These are phyloP conservation scores for Musca domestica DNA, from an alignment of 1,140 invertebrate genomes.

Conservation along the genomic window DNA sequence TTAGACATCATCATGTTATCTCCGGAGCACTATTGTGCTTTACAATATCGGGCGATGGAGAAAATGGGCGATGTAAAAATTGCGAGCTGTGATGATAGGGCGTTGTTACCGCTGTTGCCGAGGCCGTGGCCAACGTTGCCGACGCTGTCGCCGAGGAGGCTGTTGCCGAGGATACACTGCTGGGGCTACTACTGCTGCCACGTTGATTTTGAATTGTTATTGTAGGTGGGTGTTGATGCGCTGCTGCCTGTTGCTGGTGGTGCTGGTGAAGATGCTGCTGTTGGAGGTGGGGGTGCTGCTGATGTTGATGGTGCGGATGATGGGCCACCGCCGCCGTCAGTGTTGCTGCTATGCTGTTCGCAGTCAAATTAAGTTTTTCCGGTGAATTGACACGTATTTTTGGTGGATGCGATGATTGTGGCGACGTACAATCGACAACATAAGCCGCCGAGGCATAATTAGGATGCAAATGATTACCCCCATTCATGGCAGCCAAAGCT, in stretches of 20 bases:
- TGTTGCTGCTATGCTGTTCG: constrained; percentile 36
- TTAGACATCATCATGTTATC: constrained; percentile 55
- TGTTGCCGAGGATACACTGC: constrained; percentile 28
- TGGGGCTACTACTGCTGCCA: constrained; percentile 42
- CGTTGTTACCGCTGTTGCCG: constrained; percentile 19
- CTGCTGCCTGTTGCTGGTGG: constrained; percentile 36
- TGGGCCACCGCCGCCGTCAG: constrained; percentile 33
- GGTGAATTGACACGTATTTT: constrained; percentile 57
- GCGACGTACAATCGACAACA: constrained; percentile 45
- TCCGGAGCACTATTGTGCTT: constrained; percentile 45
- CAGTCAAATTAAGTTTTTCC: constrained; percentile 50
- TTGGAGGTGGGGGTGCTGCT: constrained; percentile 32
- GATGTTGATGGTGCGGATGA: constrained; percentile 32
- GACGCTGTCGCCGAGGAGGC: constrained; percentile 13
- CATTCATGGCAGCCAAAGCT: constrained; percentile 41
- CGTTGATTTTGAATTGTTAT: constrained; percentile 37
- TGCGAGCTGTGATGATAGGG: constrained; percentile 47
- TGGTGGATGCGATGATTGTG: constrained; percentile 27
- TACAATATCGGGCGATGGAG: constrained; percentile 53
- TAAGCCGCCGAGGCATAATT: constrained; percentile 45
- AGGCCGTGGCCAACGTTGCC: constrained; percentile 20
- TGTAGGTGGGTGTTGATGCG: neutral
- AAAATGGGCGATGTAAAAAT: constrained; percentile 58
- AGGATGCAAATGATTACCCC: constrained; percentile 52
- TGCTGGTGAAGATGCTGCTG: constrained; percentile 27